Evolutionary conservation across 2,797 vertebrate genomes (phyloP).

Genomic region (Thaleichthys pacificus): DNA sequence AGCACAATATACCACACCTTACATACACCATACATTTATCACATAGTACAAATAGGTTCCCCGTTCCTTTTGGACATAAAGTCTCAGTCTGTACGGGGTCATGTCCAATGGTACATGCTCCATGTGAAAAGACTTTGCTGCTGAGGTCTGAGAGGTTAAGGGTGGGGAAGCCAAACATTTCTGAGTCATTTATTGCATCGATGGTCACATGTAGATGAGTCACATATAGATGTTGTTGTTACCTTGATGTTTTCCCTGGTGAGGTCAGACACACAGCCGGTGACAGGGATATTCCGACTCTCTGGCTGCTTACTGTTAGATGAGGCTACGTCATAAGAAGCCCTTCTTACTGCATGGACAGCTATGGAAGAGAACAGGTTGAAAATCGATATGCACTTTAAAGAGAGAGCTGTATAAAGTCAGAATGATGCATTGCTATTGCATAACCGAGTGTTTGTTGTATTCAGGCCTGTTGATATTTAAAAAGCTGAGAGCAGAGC

Average conservation of each 20-base stretch:
- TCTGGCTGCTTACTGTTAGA: constrained; percentile 59
- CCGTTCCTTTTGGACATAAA: no score
- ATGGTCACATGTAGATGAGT: not conserved
- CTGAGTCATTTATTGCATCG: not conserved
- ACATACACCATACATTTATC: constrained; percentile 3
- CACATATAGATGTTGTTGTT: constrained; percentile 44
- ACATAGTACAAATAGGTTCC: not conserved
- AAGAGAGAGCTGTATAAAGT: not conserved
- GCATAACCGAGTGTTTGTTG: no score
- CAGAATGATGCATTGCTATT: no score
- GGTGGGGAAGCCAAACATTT: no score
- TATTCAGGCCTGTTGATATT: not conserved
- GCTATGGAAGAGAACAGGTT: constrained; percentile 50
- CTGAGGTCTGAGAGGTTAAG: not conserved
- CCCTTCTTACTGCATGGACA: constrained; percentile 66
- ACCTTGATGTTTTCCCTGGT: constrained; percentile 63
- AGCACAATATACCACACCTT: constrained; percentile 21
- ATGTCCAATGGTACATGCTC: no score
- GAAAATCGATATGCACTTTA: not conserved
- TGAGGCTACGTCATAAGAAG: constrained; percentile 66
- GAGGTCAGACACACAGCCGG: constrained; percentile 68
- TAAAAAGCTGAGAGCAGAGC: not conserved
- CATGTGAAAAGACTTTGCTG: no score
- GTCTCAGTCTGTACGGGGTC: no score
- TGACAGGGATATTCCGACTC: constrained; percentile 44